phyloP scores from a whole-genome alignment of 2,888 invertebrate genomes.

The Mesopsocus fuscifrons region DNA sequence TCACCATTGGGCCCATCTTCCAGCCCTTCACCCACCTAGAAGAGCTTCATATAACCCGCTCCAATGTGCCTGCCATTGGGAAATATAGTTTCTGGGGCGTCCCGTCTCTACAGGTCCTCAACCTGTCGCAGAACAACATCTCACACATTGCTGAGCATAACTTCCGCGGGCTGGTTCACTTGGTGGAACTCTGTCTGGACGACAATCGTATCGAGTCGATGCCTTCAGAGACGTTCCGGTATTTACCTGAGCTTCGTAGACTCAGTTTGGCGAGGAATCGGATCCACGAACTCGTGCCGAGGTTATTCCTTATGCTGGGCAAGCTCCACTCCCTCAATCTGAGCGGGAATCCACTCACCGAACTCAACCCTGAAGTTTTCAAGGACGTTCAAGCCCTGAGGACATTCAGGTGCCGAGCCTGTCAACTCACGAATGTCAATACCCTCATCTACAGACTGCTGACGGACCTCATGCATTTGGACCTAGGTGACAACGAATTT shows the following conservation, averaged over 20 bases:
- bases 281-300: slow-evolving; percentile 22
- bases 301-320: slow-evolving; percentile 44
- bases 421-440: slow-evolving; percentile 52
- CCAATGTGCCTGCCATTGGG: slow-evolving; percentile 57
- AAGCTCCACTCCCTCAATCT: slow-evolving; percentile 52
- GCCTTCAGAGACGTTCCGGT: slow-evolving; percentile 55
- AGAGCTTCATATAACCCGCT: slow-evolving; percentile 50
- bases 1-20: slow-evolving; percentile 54
- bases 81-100: slow-evolving; percentile 68
- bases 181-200: slow-evolving; percentile 49
- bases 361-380: slow-evolving; percentile 60
- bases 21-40: slow-evolving; percentile 35
- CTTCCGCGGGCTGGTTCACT: slow-evolving; percentile 55
- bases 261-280: slow-evolving; percentile 38
- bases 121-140: slow-evolving; percentile 55
- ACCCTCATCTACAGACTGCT: slow-evolving; percentile 59
- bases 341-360: slow-evolving; percentile 51
- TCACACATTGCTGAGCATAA: slow-evolving; percentile 45
- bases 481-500: slow-evolving; percentile 57
- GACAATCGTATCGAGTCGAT: slow-evolving; percentile 54
- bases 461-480: slow-evolving; percentile 49
- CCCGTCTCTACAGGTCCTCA: slow-evolving; percentile 33
- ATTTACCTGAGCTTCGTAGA: slow-evolving; percentile 46
- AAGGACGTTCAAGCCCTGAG: slow-evolving; percentile 53
- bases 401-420: slow-evolving; percentile 50